These are phyloP conservation scores for Himalopsyche phryganea DNA, from an alignment of 1,140 invertebrate species.

Conservation along the genomic window DNA sequence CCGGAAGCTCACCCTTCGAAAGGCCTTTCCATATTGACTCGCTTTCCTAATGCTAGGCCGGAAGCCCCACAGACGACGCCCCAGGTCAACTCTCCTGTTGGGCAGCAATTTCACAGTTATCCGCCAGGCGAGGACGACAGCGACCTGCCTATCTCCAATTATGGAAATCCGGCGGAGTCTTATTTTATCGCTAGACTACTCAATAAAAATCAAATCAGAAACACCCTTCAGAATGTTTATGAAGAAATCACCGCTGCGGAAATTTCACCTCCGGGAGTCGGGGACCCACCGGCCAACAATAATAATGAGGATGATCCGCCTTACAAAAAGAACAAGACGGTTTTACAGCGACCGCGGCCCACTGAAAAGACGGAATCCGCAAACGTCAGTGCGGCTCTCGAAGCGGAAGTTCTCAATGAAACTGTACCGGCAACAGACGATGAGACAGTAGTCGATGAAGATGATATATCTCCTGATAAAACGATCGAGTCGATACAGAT, in stretches of 20 bases:
- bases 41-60: conserved; percentile 41
- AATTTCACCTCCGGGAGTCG: background rate
- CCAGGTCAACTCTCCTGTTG: conserved; percentile 23
- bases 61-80: conserved; percentile 37
- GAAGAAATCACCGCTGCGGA: conserved; percentile 36
- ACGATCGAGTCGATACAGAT: conserved; percentile 52
- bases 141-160: conserved; percentile 41
- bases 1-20: conserved; percentile 36
- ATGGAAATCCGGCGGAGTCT: conserved; percentile 50
- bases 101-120: conserved; percentile 18
- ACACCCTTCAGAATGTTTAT: conserved; percentile 44
- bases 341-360: conserved; percentile 20
- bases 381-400: background rate
- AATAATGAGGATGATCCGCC: conserved; percentile 30
- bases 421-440: background rate
- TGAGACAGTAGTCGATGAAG: background rate
- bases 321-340: conserved; percentile 23
- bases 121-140: conserved; percentile 33
- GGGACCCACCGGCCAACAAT: conserved; percentile 19
- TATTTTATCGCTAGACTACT: conserved; percentile 48
- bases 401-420: conserved; percentile 2
- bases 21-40: conserved; percentile 47
- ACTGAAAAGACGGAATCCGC: background rate
- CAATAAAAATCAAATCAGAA: conserved; percentile 42
- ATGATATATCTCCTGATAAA: conserved; percentile 5